Percentiles rank a stretch among this genome's conserved stretches.
These are phyloP conservation scores for Pachypeltis micranthus DNA, from an alignment of 1,140 invertebrate species.

Conservation along the genomic window DNA sequence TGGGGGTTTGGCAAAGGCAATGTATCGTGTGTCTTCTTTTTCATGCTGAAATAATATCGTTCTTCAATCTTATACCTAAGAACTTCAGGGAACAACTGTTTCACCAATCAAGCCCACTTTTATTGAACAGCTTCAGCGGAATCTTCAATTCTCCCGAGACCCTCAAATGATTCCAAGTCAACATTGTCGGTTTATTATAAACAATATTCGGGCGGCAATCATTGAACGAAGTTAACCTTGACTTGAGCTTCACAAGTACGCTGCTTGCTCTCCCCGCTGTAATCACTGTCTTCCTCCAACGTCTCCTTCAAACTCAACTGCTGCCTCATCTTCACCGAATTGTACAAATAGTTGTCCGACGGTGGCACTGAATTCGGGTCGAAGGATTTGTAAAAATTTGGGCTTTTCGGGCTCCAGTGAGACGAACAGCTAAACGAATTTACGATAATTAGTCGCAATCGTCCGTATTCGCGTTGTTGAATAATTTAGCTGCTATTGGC, in stretches of 20 bases:
- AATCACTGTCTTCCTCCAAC: not conserved
- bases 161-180: not conserved
- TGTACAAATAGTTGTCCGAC: not conserved
- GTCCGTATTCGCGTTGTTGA: no score
- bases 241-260: not conserved
- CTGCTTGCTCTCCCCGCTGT: not conserved
- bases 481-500: no score
- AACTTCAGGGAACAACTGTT: no score
- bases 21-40: no score
- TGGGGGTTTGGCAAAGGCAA: no score
- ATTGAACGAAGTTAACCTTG: not conserved
- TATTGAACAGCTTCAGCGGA: not conserved
- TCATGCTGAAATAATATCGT: no score
- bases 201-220: not conserved
- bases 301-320: not conserved
- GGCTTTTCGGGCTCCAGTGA: not conserved
- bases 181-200: not conserved
- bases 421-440: no score
- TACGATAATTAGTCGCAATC: no score
- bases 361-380: not conserved
- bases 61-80: no score
- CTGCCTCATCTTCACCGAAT: not conserved
- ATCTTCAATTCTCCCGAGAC: not conserved
- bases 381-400: not conserved
- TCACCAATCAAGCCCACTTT: not conserved